Evolutionary conservation across 2,888 invertebrate species (phyloP).

Genomic region (Lasioglossum leucozonium): DNA sequence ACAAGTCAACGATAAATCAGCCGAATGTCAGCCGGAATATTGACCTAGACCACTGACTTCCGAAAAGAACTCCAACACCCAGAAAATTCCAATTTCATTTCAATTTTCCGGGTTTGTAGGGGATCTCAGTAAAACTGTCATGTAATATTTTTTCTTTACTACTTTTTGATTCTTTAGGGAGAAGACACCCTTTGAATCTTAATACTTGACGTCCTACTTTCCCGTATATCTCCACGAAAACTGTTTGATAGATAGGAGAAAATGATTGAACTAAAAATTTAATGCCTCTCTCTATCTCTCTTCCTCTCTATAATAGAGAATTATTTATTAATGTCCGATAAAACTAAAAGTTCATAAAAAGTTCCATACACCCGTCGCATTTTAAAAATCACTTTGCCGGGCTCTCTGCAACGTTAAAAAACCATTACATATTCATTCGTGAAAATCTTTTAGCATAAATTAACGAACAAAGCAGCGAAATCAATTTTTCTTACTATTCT

Average conservation of each 20-base stretch:
- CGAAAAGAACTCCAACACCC: not conserved
- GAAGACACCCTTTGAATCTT: not conserved
- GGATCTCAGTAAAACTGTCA: constrained; percentile 1
- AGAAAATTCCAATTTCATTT: not conserved
- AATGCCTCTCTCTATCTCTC: not conserved
- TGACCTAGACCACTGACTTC: not conserved
- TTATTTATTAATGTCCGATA: not conserved
- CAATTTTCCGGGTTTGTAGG: not conserved
- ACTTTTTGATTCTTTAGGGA: constrained; percentile 1
- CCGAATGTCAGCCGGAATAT: not conserved
- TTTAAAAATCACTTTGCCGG: not conserved
- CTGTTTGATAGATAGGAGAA: not conserved
- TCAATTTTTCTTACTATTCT: not conserved
- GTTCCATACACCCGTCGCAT: not conserved
- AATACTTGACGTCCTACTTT: constrained; percentile 1
- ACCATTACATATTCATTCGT: not conserved
- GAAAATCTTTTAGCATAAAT: not conserved
- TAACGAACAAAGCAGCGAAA: not conserved
- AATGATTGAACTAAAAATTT: not conserved
- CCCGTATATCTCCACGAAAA: not conserved
- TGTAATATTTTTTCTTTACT: not conserved
- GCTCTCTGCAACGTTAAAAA: not conserved
- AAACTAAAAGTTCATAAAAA: not conserved
- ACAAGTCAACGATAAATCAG: not conserved
- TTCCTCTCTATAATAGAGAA: not conserved